These are phyloP conservation scores for Elymnias hypermnestra DNA, from an alignment of 1,140 invertebrate genomes.

Conservation along the genomic window DNA sequence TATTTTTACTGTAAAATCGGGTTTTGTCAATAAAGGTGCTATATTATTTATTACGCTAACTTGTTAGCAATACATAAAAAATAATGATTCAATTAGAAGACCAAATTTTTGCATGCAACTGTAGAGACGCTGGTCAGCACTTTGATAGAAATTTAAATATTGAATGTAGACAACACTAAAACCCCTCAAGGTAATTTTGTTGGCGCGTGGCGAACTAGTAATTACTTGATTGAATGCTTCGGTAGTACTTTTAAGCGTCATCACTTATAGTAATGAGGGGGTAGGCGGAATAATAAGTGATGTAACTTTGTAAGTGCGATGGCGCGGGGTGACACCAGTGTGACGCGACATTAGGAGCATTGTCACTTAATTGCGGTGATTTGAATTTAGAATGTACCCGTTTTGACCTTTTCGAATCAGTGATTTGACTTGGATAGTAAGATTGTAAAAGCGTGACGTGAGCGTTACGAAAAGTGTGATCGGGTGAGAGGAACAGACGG, in stretches of 20 bases:
- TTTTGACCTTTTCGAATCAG: slow-evolving; percentile 1
- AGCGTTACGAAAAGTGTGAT: too few species aligned
- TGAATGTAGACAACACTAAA: slow-evolving; percentile 11
- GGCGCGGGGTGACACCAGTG: slow-evolving; percentile 49
- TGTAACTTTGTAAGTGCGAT: slow-evolving; percentile 44
- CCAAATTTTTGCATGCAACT: too few species aligned
- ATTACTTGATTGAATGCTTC: slow-evolving; percentile 65
- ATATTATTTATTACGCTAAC: too few species aligned
- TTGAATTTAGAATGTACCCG: slow-evolving; percentile 44
- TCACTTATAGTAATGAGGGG: slow-evolving; percentile 65
- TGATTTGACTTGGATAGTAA: too few species aligned
- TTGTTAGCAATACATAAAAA: too few species aligned
- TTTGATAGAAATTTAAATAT: slow-evolving; percentile 1
- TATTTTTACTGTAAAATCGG: too few species aligned
- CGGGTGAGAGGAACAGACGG: too few species aligned
- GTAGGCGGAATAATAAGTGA: slow-evolving; percentile 31
- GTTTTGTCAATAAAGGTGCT: too few species aligned
- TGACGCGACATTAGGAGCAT: slow-evolving; percentile 54
- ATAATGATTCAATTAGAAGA: too few species aligned
- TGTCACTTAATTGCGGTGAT: slow-evolving; percentile 44
- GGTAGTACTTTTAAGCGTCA: slow-evolving; percentile 60
- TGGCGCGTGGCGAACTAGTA: slow-evolving; percentile 45
- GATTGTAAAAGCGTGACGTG: too few species aligned
- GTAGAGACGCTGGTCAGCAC: too few species aligned
- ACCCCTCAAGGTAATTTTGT: slow-evolving; percentile 10